Base-by-base conservation (phyloP, 2,113 vertebrate species). In the Meles meles region DNA sequence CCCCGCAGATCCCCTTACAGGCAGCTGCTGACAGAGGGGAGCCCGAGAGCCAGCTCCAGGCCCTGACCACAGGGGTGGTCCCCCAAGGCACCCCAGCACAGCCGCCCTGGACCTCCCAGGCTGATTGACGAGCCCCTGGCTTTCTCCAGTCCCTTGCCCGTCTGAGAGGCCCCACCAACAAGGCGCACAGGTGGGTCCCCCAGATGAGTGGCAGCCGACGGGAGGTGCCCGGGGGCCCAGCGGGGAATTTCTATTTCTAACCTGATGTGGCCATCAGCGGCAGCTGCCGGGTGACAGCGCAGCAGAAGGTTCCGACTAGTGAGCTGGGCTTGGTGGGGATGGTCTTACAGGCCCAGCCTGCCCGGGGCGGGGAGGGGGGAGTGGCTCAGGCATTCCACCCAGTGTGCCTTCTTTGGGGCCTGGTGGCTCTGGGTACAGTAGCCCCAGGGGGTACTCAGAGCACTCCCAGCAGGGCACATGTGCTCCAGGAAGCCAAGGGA, bases 241-340 rank as follows among this genome's bases (percentile, higher is more conserved):
- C 27, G 31, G 85, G 47, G 42, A 47, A 84, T 72, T 90, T 83
- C 93, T 95, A 84, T 94, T 87, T 96, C 96, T 89, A 79, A 92
- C 59, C 76, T 42, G 84, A 89, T 39, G 67, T 86, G 93, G 90
- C 90, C 44, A 79, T 21, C 37, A 57, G 85, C 14, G 18, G 88
- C 80, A 93, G 90, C 92, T 86, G 94, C 4, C 1, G 31, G 55
- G 18, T 37, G 76, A 74, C 81, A 69, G 92, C 31, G 92, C 31
- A n/a, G 57, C 55, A 84, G n/a, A 72, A n/a, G 44, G 81, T 55
- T 61, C 80, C 9, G 29, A 61, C 12, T 34, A 12, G 37, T 1
- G 63, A 77, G 93, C 29, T 7, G 59, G 0, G 0, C 49, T 29
- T 23, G 34, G 10, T 2, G 7, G 17, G 65, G 27, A n/a, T 1